These are phyloP conservation scores for Mandrillus leucophaeus DNA, from an alignment of 2,113 vertebrate genomes.

Conservation along the genomic window DNA sequence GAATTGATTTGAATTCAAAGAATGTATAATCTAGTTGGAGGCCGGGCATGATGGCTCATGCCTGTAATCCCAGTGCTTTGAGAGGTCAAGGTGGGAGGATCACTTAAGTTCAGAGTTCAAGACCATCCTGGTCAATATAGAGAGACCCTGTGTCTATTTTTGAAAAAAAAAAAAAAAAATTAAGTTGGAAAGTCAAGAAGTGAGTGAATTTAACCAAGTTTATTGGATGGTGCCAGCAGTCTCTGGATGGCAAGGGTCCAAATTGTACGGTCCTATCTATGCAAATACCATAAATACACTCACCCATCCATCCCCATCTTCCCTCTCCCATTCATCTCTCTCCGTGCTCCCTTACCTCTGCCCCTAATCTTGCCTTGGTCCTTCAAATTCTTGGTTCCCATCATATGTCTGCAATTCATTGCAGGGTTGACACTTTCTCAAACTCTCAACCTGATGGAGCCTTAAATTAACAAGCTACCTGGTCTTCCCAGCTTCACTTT, in stretches of 20 bases:
- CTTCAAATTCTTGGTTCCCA: background rate
- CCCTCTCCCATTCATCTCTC: too few relatives aligned
- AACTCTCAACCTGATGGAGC: background rate
- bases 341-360: background rate
- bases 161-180: too few relatives aligned
- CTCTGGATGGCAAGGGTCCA: background rate
- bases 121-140: too few relatives aligned
- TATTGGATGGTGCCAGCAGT: background rate
- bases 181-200: background rate
- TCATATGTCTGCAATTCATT: background rate
- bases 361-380: background rate
- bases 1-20: background rate
- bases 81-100: too few relatives aligned
- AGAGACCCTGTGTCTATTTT: too few relatives aligned
- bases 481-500: background rate
- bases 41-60: too few relatives aligned
- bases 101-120: too few relatives aligned
- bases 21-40: background rate
- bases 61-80: too few relatives aligned
- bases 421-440: background rate
- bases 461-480: slow-evolving; percentile 3
- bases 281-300: background rate
- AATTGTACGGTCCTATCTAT: background rate
- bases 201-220: background rate
- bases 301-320: too few relatives aligned